phyloP scores from a whole-genome alignment of 2,113 vertebrate genomes.

The Bolborhynchus lineola region DNA sequence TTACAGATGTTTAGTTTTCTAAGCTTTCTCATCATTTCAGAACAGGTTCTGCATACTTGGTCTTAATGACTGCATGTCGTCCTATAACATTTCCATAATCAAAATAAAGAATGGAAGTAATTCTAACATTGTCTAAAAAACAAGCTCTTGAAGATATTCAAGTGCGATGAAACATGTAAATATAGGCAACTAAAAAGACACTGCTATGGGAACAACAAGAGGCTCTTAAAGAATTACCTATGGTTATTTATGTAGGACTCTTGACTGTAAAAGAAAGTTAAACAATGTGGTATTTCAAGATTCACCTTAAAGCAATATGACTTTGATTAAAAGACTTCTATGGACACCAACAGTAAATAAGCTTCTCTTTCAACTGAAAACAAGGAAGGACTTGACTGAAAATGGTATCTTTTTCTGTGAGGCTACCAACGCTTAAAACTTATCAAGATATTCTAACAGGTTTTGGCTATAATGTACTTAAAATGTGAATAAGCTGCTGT shows the following conservation, averaged over 20 bases:
- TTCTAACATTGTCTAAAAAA: background rate
- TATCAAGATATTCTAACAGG: fast-evolving
- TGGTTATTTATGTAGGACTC: background rate
- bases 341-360: background rate
- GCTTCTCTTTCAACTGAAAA: background rate
- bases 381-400: background rate
- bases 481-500: background rate
- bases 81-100: background rate
- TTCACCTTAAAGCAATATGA: background rate
- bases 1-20: background rate
- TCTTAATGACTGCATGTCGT: background rate
- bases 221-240: background rate
- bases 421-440: background rate
- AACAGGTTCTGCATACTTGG: background rate
- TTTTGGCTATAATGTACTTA: background rate
- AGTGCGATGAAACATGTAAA: background rate
- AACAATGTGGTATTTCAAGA: background rate
- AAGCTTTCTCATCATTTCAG: background rate
- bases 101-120: background rate
- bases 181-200: background rate
- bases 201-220: background rate
- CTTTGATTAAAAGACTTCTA: background rate
- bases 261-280: background rate
- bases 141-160: background rate
- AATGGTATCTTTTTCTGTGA: background rate